Conservation (phyloP, 2,888 invertebrate genomes). For the Theristus sp. region DNA sequence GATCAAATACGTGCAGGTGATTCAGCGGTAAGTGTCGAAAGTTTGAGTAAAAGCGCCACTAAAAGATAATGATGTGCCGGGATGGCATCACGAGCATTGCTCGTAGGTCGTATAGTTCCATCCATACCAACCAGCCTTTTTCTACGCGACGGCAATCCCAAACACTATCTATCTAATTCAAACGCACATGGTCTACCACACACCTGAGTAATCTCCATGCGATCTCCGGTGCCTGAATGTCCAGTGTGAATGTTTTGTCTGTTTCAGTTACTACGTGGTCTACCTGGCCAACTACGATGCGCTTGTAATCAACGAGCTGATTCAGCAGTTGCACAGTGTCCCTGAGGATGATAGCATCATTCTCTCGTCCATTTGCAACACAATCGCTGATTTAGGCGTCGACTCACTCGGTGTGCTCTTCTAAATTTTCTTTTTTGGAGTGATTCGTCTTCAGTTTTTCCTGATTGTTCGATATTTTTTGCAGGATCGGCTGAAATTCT, state of each 20-base stretch:
- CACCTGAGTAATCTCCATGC: too few species aligned
- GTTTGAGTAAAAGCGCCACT: too few species aligned
- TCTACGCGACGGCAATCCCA: too few species aligned
- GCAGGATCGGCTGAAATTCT: constrained; percentile 46
- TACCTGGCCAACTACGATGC: constrained; percentile 91
- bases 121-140: too few species aligned
- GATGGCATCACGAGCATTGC: too few species aligned
- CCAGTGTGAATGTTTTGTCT: too few species aligned
- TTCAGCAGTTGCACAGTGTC: constrained; percentile 29
- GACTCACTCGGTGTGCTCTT: not conserved
- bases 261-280: constrained; percentile 62
- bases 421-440: not conserved
- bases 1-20: constrained; percentile 82
- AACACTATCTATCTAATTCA: too few species aligned
- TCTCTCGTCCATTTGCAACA: constrained; percentile 71
- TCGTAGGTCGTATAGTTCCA: too few species aligned
- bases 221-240: too few species aligned
- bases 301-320: constrained; percentile 59
- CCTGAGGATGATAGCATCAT: constrained; percentile 90
- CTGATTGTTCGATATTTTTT: not conserved
- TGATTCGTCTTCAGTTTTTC: not conserved
- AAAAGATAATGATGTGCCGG: too few species aligned
- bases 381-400: constrained; percentile 40
- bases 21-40: constrained; percentile 56
- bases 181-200: too few species aligned